phyloP scores from a whole-genome alignment of 1,140 invertebrate genomes.

The Drosophila sproati region DNA sequence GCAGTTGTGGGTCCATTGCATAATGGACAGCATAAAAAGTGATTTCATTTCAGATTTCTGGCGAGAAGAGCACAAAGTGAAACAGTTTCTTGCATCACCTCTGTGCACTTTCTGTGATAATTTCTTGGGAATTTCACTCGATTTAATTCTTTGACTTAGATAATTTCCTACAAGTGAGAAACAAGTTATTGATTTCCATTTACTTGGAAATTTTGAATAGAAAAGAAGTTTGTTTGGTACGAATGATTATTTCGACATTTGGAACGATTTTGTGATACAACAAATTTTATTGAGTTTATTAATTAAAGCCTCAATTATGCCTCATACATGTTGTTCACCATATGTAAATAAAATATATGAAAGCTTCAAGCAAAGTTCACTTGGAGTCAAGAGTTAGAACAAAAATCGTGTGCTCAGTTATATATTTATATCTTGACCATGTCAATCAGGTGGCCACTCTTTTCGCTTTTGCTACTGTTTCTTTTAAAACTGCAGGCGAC shows the following conservation, averaged over 20 bases:
- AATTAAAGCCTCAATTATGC: too few species aligned
- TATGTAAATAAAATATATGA: not conserved
- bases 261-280: too few species aligned
- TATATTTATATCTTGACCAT: constrained; percentile 23
- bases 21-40: constrained; percentile 43
- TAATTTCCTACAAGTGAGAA: not conserved
- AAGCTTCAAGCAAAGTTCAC: constrained; percentile 27
- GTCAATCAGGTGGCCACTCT: constrained; percentile 16
- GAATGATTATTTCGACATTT: too few species aligned
- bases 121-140: constrained; percentile 21
- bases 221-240: too few species aligned
- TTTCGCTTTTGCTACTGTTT: constrained; percentile 21
- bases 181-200: not conserved
- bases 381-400: not conserved
- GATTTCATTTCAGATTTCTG: constrained; percentile 42
- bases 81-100: constrained; percentile 44
- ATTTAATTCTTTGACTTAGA: not conserved
- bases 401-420: not conserved
- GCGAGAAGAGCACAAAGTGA: constrained; percentile 34
- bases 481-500: constrained; percentile 9
- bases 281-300: too few species aligned
- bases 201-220: not conserved
- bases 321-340: not conserved
- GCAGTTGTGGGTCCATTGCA: not conserved
- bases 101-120: constrained; percentile 66